Evolutionary conservation across 2,888 invertebrate species (phyloP).

Genomic region (Tillus elongatus): DNA sequence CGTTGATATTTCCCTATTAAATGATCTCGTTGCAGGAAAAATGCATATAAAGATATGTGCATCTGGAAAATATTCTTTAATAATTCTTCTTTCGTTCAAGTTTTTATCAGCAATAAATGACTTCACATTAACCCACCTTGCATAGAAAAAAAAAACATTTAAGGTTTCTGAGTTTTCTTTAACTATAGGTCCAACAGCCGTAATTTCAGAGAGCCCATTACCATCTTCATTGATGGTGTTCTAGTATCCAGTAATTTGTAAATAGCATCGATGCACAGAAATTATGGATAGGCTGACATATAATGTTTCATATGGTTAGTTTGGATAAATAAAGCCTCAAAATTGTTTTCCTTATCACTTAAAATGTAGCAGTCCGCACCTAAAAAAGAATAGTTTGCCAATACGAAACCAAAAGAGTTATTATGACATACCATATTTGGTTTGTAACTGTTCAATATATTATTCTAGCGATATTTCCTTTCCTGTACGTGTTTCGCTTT

Average conservation of each 20-base stretch:
- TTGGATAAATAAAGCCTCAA: background rate
- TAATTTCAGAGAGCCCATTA: constrained; percentile 17
- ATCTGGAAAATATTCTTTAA: background rate
- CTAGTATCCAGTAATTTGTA: constrained; percentile 17
- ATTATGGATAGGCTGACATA: constrained; percentile 18
- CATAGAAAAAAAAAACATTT: constrained; percentile 14
- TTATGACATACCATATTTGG: constrained; percentile 1
- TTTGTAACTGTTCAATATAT: background rate
- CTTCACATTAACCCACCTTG: constrained; percentile 15
- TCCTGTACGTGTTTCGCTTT: background rate
- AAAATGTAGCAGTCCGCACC: constrained; percentile 1
- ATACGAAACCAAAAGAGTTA: too few species aligned
- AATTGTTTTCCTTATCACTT: constrained; percentile 3
- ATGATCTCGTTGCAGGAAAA: background rate
- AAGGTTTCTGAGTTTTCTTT: too few species aligned
- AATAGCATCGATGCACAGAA: too few species aligned
- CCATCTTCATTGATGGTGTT: constrained; percentile 18
- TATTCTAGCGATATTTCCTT: background rate
- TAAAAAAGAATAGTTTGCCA: too few species aligned
- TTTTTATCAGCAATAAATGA: constrained; percentile 21
- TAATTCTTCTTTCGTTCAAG: constrained; percentile 13
- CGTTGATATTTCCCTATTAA: background rate
- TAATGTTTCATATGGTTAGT: constrained; percentile 13
- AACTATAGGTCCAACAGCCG: too few species aligned
- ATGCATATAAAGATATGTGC: background rate